Evolutionary conservation across 2,113 vertebrate genomes (phyloP).

Genomic region (Terrapene triunguis): DNA sequence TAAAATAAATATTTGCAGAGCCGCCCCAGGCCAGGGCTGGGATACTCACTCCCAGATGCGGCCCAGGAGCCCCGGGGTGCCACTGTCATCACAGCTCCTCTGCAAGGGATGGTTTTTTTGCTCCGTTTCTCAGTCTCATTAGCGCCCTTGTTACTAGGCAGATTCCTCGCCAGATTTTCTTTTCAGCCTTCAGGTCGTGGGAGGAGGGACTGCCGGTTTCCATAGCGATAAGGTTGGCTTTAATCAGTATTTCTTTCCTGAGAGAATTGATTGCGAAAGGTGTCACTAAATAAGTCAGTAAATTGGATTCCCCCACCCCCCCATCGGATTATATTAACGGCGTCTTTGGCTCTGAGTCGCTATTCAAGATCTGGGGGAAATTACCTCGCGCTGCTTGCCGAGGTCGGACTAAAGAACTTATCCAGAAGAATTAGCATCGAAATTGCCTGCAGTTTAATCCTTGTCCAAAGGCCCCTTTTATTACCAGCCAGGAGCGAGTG

Average conservation of each 20-base stretch:
- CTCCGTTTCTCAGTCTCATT: conserved; percentile 37
- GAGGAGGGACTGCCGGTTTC: conserved; percentile 75
- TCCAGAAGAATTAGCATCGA: background rate
- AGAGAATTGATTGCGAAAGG: conserved; percentile 59
- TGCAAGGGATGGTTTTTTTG: conserved; percentile 47
- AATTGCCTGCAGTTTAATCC: background rate
- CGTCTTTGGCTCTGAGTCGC: background rate
- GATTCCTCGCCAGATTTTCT: conserved; percentile 68
- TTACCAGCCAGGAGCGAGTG: background rate
- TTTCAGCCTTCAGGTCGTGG: conserved; percentile 34
- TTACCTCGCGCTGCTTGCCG: background rate
- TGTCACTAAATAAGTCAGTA: conserved; percentile 62
- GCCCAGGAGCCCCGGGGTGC: conserved; percentile 26
- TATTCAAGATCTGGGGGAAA: background rate
- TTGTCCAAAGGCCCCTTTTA: background rate
- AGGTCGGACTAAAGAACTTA: background rate
- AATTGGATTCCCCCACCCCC: background rate
- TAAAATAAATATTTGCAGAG: conserved; percentile 37
- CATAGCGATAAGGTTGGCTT: conserved; percentile 73
- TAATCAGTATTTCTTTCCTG: conserved; percentile 70
- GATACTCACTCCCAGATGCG: background rate
- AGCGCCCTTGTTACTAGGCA: conserved; percentile 72
- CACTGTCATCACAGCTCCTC: background rate
- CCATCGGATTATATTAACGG: conserved; percentile 10
- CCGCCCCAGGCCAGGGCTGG: accelerated